These are phyloP conservation scores for Synanthedon andrenaeformis DNA, from an alignment of 2,888 invertebrate species.

Conservation along the genomic window DNA sequence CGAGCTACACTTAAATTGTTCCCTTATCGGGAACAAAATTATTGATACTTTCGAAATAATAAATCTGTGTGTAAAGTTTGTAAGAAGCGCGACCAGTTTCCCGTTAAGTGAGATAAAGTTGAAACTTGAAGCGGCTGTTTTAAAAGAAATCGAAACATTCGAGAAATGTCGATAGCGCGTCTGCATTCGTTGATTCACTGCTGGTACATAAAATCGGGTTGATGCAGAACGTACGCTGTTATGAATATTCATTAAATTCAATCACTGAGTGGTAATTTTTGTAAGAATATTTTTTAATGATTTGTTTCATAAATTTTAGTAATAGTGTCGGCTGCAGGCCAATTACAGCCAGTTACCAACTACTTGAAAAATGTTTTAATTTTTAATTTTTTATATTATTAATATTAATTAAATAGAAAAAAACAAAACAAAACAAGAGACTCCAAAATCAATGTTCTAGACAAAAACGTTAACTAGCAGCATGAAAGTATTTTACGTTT, in stretches of 20 bases:
- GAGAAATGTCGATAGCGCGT: slow-evolving; percentile 22
- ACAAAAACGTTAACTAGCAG: too few species aligned
- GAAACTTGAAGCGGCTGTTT: slow-evolving; percentile 36
- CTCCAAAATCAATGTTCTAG: too few species aligned
- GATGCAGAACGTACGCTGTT: neutral
- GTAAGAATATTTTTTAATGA: slow-evolving; percentile 1
- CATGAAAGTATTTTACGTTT: too few species aligned
- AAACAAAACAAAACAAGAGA: too few species aligned
- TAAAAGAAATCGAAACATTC: slow-evolving; percentile 41
- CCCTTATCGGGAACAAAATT: slow-evolving; percentile 30
- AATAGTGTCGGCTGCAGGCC: too few species aligned
- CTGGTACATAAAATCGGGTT: neutral
- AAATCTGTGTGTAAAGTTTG: slow-evolving; percentile 27
- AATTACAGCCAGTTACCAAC: too few species aligned
- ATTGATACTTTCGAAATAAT: slow-evolving; percentile 39
- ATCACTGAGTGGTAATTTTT: slow-evolving; percentile 1
- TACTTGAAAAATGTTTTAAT: too few species aligned
- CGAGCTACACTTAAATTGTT: slow-evolving; percentile 22
- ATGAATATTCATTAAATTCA: slow-evolving; percentile 16
- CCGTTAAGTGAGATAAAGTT: slow-evolving; percentile 41
- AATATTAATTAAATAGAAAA: too few species aligned
- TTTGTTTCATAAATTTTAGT: too few species aligned
- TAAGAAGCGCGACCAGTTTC: slow-evolving; percentile 29
- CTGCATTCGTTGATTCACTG: slow-evolving; percentile 3
- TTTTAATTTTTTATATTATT: too few species aligned